These are phyloP conservation scores for Menidia menidia DNA, from an alignment of 2,797 vertebrate species.

Conservation along the genomic window DNA sequence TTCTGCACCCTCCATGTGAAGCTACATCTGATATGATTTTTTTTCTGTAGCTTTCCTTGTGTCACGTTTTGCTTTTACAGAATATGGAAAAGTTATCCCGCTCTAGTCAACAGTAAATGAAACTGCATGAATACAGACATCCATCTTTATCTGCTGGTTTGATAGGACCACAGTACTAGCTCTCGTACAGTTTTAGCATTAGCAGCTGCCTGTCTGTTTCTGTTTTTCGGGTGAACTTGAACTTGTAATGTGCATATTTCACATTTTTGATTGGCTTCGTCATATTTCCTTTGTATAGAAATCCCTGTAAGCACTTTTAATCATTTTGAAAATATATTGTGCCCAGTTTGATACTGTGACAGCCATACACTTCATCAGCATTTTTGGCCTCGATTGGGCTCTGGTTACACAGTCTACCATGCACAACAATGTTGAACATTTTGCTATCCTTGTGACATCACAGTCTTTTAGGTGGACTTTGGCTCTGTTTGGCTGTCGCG, in stretches of 20 bases:
- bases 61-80: constrained; percentile 17
- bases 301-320: not conserved
- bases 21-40: not conserved
- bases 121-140: constrained; percentile 12
- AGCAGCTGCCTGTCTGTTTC: no score
- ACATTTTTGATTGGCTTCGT: no score
- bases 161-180: no score
- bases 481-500: not conserved
- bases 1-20: not conserved
- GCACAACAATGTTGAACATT: not conserved
- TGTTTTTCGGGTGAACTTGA: no score
- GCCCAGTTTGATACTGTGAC: not conserved
- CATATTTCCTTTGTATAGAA: not conserved
- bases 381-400: not conserved
- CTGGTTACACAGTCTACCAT: constrained; percentile 3
- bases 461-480: not conserved
- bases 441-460: not conserved
- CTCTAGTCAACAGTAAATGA: constrained; percentile 35
- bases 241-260: no score
- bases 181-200: no score
- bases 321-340: not conserved
- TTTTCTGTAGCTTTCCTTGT: not conserved
- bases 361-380: not conserved
- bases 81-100: constrained; percentile 35
- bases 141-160: not conserved